Evolutionary conservation across 2,797 vertebrate species (phyloP).

Genomic region (Lepus oiostolus): DNA sequence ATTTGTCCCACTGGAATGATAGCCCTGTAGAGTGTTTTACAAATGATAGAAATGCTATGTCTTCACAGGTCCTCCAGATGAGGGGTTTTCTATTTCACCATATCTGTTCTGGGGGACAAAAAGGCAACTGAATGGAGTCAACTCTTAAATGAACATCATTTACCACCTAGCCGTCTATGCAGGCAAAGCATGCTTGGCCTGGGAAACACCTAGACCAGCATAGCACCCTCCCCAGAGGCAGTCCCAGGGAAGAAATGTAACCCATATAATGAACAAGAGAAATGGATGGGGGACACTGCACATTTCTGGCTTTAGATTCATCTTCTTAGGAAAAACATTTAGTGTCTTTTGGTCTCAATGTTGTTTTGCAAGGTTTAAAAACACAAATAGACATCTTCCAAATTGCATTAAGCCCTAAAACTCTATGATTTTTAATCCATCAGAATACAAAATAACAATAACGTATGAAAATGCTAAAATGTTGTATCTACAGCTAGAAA

Average conservation of each 20-base stretch:
- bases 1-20: not conserved
- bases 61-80: not conserved
- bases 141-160: constrained; percentile 38
- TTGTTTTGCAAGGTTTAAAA: constrained; percentile 23
- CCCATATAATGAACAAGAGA: not conserved
- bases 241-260: not conserved
- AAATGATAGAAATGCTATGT: constrained; percentile 32
- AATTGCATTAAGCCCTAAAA: constrained; percentile 32
- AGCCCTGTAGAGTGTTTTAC: not conserved
- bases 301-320: not conserved
- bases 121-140: constrained; percentile 36
- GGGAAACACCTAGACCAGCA: not conserved
- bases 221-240: not conserved
- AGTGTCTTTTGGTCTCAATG: not conserved
- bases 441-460: not conserved
- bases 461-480: not conserved
- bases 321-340: not conserved
- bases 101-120: constrained; percentile 16
- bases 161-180: not conserved
- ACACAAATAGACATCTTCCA: not conserved
- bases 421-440: not conserved
- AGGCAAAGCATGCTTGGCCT: not conserved
- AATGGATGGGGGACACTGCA: not conserved
- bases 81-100: not conserved
- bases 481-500: not conserved